Percentiles rank a stretch among this genome's conserved stretches.
Conservation (phyloP, 2,888 invertebrate species). For the Drosophila cracens region DNA sequence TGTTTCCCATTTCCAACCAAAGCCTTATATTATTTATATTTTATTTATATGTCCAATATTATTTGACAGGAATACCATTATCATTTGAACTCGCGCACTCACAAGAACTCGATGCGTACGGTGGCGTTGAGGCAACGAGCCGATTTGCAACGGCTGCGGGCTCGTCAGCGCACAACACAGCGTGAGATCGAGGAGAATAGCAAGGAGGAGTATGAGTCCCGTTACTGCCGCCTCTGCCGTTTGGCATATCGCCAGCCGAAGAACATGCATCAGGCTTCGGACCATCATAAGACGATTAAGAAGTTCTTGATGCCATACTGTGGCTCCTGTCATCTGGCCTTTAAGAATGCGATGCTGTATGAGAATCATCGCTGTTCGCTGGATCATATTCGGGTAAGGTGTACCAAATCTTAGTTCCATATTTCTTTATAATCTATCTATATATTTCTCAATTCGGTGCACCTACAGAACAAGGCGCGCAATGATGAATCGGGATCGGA, state of each 20-base stretch:
- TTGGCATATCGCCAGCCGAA: conserved; percentile 91
- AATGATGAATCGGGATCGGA: conserved; percentile 87
- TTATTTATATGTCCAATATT: not conserved
- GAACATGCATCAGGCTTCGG: conserved; percentile 91
- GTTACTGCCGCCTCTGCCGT: conserved; percentile 91
- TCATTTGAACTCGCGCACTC: conserved; percentile 90
- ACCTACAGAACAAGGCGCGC: conserved; percentile 86
- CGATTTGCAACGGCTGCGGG: conserved; percentile 91
- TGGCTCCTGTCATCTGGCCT: conserved; percentile 90
- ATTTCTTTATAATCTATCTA: conserved; percentile 3
- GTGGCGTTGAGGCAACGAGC: conserved; percentile 91
- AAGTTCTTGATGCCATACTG: conserved; percentile 94
- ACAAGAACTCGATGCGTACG: conserved; percentile 90
- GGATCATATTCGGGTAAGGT: conserved; percentile 91
- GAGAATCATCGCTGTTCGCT: conserved; percentile 93
- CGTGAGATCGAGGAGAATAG: conserved; percentile 91
- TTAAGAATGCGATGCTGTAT: conserved; percentile 93
- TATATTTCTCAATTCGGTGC: conserved; percentile 3
- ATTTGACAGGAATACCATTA: conserved; percentile 88
- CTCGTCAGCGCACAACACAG: conserved; percentile 92
- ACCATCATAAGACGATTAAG: conserved; percentile 93
- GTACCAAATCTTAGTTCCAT: not conserved
- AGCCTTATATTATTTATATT: not conserved
- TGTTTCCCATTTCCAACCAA: not conserved
- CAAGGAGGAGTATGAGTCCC: conserved; percentile 88